Evolutionary conservation across 2,797 vertebrate species (phyloP).

Genomic region (Pipistrellus pipistrellus): DNA sequence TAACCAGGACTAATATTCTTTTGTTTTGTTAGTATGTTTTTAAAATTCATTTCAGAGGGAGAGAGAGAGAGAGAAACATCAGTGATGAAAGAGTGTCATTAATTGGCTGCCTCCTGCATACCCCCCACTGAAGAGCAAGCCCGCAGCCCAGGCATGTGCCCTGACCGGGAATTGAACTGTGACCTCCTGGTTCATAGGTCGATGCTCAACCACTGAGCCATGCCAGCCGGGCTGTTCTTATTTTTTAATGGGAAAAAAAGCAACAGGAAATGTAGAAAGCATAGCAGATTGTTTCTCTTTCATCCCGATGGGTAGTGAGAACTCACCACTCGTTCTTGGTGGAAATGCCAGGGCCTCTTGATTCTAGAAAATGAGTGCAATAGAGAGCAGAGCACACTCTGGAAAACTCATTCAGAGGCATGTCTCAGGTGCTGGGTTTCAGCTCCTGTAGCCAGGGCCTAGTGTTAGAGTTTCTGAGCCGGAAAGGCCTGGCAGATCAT

Average conservation of each 20-base stretch:
- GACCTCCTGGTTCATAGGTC: not conserved
- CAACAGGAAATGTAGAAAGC: not conserved
- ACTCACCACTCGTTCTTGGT: not conserved
- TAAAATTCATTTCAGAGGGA: not conserved
- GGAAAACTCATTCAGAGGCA: not conserved
- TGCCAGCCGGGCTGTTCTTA: not conserved
- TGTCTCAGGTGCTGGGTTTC: not conserved
- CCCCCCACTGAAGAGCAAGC: no score
- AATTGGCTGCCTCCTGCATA: no score
- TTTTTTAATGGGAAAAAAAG: not conserved
- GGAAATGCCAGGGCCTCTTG: not conserved
- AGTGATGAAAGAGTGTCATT: not conserved
- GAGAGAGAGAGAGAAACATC: not conserved
- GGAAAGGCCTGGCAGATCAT: not conserved
- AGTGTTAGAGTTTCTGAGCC: not conserved
- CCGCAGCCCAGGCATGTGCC: not conserved
- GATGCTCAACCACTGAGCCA: not conserved
- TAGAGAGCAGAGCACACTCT: not conserved
- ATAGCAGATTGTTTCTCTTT: not conserved
- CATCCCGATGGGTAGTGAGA: not conserved
- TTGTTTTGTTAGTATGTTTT: not conserved
- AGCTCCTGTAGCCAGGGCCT: not conserved
- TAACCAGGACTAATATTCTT: not conserved
- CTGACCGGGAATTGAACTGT: not conserved
- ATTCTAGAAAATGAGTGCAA: not conserved